phyloP scores from a whole-genome alignment of 1,140 invertebrate genomes.

The Bombus sibiricus region DNA sequence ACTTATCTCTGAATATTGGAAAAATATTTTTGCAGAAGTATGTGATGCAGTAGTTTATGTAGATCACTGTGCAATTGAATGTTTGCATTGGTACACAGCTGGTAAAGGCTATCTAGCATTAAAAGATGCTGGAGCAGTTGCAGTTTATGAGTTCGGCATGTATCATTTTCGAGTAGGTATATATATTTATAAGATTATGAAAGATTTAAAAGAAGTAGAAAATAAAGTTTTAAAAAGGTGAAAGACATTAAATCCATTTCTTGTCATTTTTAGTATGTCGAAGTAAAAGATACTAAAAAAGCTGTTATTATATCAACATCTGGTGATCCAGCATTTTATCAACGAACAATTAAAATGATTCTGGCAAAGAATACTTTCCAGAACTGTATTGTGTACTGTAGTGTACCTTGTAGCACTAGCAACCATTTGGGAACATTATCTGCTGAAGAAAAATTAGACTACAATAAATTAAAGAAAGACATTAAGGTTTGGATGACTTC shows the following conservation, averaged over 20 bases:
- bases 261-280: slow-evolving; percentile 72
- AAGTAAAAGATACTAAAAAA: slow-evolving; percentile 78
- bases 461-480: slow-evolving; percentile 81
- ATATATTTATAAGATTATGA: neutral
- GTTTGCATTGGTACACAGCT: slow-evolving; percentile 85
- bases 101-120: slow-evolving; percentile 78
- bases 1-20: slow-evolving; percentile 79
- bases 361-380: slow-evolving; percentile 83
- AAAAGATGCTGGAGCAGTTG: slow-evolving; percentile 82
- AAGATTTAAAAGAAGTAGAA: neutral
- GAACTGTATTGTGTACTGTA: slow-evolving; percentile 82
- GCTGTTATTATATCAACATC: slow-evolving; percentile 84
- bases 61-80: slow-evolving; percentile 83
- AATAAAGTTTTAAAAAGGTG: neutral
- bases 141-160: slow-evolving; percentile 84
- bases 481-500: slow-evolving; percentile 83
- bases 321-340: slow-evolving; percentile 79
- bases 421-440: slow-evolving; percentile 62
- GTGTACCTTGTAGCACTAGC: slow-evolving; percentile 66
- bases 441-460: slow-evolving; percentile 70
- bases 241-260: neutral
- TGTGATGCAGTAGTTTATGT: slow-evolving; percentile 83
- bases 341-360: slow-evolving; percentile 81
- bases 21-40: slow-evolving; percentile 79
- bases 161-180: slow-evolving; percentile 78